Conservation (phyloP, 1,140 invertebrate genomes). For the Drosophila athabasca region DNA sequence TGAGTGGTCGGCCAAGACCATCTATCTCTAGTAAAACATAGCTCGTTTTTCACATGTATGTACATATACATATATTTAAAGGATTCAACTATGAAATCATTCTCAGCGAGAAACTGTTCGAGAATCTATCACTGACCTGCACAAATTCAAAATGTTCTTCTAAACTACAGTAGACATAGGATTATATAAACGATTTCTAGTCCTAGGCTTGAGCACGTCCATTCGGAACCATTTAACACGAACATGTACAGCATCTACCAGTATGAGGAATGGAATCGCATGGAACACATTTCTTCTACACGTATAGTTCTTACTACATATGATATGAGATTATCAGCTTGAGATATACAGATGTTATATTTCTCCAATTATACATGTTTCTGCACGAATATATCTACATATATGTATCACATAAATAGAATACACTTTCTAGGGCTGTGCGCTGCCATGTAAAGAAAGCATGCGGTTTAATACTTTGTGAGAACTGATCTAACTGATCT, state of each 20-base stretch:
- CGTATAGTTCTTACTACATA: constrained; percentile 11
- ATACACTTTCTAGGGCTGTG: constrained; percentile 70
- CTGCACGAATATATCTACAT: too few relatives aligned
- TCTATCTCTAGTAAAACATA: too few relatives aligned
- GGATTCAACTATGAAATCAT: constrained; percentile 12
- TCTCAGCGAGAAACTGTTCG: constrained; percentile 19
- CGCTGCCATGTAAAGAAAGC: constrained; percentile 57
- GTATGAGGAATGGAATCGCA: neutral
- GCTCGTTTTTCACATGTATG: constrained; percentile 2
- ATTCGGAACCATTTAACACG: neutral
- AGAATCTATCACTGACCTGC: constrained; percentile 34
- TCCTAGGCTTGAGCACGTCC: constrained; percentile 47
- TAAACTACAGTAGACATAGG: constrained; percentile 21
- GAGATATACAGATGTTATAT: constrained; percentile 18
- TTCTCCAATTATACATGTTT: constrained; percentile 10
- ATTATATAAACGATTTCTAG: constrained; percentile 36
- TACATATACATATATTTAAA: constrained; percentile 19
- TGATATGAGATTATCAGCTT: constrained; percentile 58
- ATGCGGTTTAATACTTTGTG: constrained; percentile 47
- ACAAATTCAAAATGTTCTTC: constrained; percentile 10
- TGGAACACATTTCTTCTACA: neutral
- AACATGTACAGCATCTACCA: neutral
- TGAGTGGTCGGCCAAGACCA: constrained; percentile 7
- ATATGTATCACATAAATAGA: constrained; percentile 11
- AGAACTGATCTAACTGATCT: constrained; percentile 29